Percentiles rank a stretch among this genome's conserved stretches.
Conservation (phyloP, 2,797 vertebrate species). For the Jordanella pulchra region DNA sequence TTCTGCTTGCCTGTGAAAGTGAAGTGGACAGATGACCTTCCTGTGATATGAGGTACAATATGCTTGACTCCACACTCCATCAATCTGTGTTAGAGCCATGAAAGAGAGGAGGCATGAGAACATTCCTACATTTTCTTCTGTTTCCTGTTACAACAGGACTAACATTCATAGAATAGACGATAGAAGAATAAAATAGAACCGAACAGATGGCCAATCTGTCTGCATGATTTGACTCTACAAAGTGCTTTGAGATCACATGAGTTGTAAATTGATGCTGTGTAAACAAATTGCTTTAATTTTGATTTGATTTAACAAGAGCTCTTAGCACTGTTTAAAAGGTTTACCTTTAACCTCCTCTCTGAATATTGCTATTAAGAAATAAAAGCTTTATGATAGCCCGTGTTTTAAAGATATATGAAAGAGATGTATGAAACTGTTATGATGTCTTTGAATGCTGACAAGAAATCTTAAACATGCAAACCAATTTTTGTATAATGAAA, state of each 20-base stretch:
- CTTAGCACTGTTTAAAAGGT: conserved; percentile 26
- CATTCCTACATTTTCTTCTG: conserved; percentile 30
- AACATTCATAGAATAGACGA: not conserved
- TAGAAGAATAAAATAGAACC: too few relatives aligned
- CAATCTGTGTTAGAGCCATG: conserved; percentile 53
- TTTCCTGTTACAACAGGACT: conserved; percentile 47
- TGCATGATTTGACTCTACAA: too few relatives aligned
- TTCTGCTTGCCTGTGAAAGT: conserved; percentile 27
- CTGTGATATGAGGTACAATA: conserved; percentile 34
- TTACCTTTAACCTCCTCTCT: conserved; percentile 26
- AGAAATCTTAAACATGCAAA: not conserved
- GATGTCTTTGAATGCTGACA: not conserved
- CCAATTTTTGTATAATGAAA: not conserved
- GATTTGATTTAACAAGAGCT: conserved; percentile 15
- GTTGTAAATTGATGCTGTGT: too few relatives aligned
- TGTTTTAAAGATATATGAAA: conserved; percentile 32
- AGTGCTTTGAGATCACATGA: too few relatives aligned
- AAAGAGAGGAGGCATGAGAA: conserved; percentile 30
- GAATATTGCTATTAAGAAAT: conserved; percentile 21
- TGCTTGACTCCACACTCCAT: conserved; percentile 34
- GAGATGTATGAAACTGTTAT: not conserved
- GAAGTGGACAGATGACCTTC: conserved; percentile 63
- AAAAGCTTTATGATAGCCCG: conserved; percentile 34
- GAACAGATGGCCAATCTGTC: too few relatives aligned
- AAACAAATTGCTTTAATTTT: too few relatives aligned